phyloP scores from a whole-genome alignment of 2,797 vertebrate genomes.

The Enteromius argenteus region DNA sequence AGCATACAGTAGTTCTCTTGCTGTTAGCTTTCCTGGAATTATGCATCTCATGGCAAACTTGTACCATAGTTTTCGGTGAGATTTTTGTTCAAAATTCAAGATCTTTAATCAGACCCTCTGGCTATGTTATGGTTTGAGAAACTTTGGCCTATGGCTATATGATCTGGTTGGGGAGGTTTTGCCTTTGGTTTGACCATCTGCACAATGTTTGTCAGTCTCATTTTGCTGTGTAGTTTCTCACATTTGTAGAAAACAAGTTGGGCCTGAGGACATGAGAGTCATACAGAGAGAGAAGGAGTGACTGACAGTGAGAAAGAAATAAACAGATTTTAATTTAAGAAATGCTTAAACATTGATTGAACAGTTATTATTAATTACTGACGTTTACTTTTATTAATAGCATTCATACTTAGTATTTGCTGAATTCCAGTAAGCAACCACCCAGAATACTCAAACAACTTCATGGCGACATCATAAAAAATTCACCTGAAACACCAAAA shows the following conservation, averaged over 20 bases:
- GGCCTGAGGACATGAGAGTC: background rate
- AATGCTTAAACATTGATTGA: background rate
- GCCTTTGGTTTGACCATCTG: conserved; percentile 29
- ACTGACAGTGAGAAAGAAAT: background rate
- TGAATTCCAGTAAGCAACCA: background rate
- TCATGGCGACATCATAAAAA: background rate
- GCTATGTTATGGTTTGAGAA: background rate
- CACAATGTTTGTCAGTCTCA: conserved; percentile 13
- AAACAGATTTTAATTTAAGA: background rate
- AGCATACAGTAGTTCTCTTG: background rate
- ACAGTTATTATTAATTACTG: conserved; percentile 1
- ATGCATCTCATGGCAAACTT: conserved; percentile 26
- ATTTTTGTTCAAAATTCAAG: background rate
- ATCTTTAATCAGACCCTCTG: background rate
- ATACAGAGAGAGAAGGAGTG: background rate
- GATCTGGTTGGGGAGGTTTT: conserved; percentile 19
- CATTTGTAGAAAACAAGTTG: conserved; percentile 31
- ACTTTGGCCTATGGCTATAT: conserved; percentile 14
- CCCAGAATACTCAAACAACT: background rate
- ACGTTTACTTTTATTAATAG: background rate
- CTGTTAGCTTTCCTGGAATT: conserved; percentile 1
- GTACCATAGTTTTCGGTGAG: background rate
- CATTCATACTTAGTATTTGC: background rate
- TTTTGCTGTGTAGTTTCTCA: conserved; percentile 12
- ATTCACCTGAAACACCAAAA: too few species aligned